Base-by-base conservation (phyloP, 2,113 vertebrate species). In the Perca fluviatilis region DNA sequence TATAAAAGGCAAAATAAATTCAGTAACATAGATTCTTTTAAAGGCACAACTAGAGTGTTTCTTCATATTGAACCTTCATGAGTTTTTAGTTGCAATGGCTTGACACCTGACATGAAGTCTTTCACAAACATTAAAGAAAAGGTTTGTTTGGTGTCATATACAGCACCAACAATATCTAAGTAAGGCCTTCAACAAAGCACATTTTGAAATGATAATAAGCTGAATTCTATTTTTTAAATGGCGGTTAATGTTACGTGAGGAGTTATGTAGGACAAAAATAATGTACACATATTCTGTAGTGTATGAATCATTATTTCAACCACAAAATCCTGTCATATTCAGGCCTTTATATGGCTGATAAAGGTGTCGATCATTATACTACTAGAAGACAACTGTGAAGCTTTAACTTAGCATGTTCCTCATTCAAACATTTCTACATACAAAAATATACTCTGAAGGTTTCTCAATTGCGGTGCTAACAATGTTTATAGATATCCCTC, bases 341-440 rank as follows among this genome's bases (percentile, higher is more conserved):
- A 80, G 23, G 33, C 54, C 8, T 74, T 69, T 19, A 61, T 5
- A 62, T 33, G 54, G 62, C 46, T 18, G 49, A 79, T 14, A 1
- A 69, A 65, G n/a, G 7, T 62, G 50, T 63, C 0, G 7, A 30
- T 75, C 21, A 57, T 60, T 61, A 50, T 68, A 33, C 50, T 75
- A 64, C 79, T n/a, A 18, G 15, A 64, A n/a, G 16, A 86, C n/a
- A 53, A 54, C 56, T 68, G 57, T 81, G 58, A 88, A 65, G 56
- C 50, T 72, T 53, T 40, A 53, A 64, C 50, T 51, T 18, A 49
- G 65, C 6, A 77, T 72, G 33, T 73, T 76, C 74, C 25, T 72
- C 67, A 77, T 72, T 86, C 19, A 74, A 66, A 83, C 25, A 47
- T 68, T 71, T 88, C 85, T 76, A 86, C 46, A 85, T 67, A 87